Base-by-base conservation (phyloP, 2,797 vertebrate species). In the Sphenopsis melanotis region DNA sequence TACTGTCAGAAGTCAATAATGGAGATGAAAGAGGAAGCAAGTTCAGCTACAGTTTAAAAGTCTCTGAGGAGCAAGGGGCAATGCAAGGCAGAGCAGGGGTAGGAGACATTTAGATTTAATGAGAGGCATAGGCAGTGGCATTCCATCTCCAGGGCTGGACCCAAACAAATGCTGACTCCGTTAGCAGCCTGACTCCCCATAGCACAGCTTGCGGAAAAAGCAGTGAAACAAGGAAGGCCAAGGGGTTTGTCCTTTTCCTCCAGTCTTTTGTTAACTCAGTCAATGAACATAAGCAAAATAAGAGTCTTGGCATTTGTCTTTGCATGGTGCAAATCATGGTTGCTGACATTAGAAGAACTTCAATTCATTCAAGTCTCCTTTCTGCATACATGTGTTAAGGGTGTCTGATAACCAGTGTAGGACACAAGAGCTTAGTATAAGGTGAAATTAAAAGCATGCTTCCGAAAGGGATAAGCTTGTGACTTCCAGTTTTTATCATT, bases 161-260 rank as follows among this genome's bases (percentile, higher is more conserved):
- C 2, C 27, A 50, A 17, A 10, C 24, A 63, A 42, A 21, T 0
- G 0, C 30, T 41, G 46, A 1, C 26, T 9, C 3, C 56, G 32
- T 61, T 70, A 53, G 68, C 34, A 8, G 44, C 44, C 30, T 4
- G 3, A 41, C 16, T 65, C 16, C 29, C 30, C 1, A 1, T 7
- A 46, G 56, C 32, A 74, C 7, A 61, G 47, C 16, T 57, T 69
- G 47, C 37, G 69, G 79, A 23, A 79, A 44, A 74, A 81, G 9
- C 29, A 27, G 11, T 50, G 30, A 42, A 87, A 55, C 24, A 66
- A 89, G 30, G 27, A 39, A 50, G 12, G 32, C 21, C 30, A 49
- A 75, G 24, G 41, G 10, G 52, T 74, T 70, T 61, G 23, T 46
- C 17, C 34, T 78, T 82, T 53, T 34, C 10, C 22, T 83, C 15